A percentile compares a stretch with the other conserved stretches of the same genome.
phyloP scores from a whole-genome alignment of 2,797 vertebrate genomes.

The Cephalopachus bancanus region DNA sequence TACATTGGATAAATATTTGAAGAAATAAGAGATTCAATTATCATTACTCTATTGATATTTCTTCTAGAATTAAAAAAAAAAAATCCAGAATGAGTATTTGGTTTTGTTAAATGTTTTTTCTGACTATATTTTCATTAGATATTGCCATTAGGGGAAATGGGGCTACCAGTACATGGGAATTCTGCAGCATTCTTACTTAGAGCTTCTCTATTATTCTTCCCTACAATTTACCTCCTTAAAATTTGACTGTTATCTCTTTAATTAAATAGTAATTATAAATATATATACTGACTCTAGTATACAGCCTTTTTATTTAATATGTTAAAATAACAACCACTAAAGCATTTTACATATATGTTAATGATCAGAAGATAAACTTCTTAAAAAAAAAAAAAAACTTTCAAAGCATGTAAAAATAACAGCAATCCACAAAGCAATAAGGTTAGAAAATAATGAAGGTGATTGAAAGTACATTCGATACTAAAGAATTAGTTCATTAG shows the following conservation, averaged over 20 bases:
- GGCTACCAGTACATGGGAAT: too few relatives aligned
- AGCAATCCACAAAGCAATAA: neutral
- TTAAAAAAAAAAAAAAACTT: neutral
- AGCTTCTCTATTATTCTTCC: too few relatives aligned
- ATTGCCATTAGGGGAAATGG: too few relatives aligned
- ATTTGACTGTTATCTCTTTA: too few relatives aligned
- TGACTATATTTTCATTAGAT: too few relatives aligned
- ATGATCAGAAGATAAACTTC: neutral
- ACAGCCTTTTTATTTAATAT: neutral
- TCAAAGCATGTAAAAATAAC: neutral
- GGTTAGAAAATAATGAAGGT: neutral
- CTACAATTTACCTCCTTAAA: too few relatives aligned
- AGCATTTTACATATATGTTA: neutral
- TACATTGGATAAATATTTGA: slow-evolving; percentile 26
- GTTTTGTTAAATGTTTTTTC: too few relatives aligned
- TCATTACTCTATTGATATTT: neutral
- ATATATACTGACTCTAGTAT: neutral
- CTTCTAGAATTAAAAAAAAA: too few relatives aligned
- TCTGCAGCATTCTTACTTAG: too few relatives aligned
- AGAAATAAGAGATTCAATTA: neutral
- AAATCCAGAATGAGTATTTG: too few relatives aligned
- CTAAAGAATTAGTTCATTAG: neutral
- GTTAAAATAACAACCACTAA: neutral
- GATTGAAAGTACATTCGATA: neutral
- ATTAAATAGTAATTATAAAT: too few relatives aligned